Conservation (phyloP, 2,113 vertebrate genomes). For the Myocastor coypus region DNA sequence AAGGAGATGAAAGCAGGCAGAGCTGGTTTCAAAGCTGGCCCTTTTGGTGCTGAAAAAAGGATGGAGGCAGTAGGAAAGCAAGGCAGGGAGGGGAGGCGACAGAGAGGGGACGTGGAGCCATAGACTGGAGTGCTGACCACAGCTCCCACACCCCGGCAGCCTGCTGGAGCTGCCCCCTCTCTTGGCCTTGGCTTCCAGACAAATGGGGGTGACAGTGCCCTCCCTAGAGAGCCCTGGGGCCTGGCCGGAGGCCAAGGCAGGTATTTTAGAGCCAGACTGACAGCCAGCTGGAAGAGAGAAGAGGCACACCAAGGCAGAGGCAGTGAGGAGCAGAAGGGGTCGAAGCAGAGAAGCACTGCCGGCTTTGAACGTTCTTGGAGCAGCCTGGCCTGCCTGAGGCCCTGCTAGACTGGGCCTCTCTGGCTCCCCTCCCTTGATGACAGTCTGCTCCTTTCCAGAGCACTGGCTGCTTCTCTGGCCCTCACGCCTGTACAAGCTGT, state of each 20-base stretch:
- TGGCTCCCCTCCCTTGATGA: neutral
- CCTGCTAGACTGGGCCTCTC: neutral
- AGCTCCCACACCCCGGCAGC: neutral
- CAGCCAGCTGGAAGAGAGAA: neutral
- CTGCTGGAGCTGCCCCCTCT: neutral
- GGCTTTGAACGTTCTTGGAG: neutral
- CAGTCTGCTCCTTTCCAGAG: accelerated
- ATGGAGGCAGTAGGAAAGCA: neutral
- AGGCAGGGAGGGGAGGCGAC: neutral
- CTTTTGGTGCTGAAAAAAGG: conserved; percentile 73
- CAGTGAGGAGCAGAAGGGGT: neutral
- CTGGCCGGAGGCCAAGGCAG: neutral
- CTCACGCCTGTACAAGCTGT: neutral
- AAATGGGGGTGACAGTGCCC: neutral
- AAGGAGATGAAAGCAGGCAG: conserved; percentile 75
- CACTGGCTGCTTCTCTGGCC: neutral
- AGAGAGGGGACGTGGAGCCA: neutral
- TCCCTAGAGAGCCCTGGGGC: neutral
- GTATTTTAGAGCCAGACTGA: neutral
- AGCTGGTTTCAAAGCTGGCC: conserved; percentile 71
- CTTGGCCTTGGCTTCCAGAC: neutral
- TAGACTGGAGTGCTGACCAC: neutral
- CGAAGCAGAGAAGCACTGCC: neutral
- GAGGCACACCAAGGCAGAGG: neutral
- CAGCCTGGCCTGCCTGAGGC: neutral